Percentiles rank a stretch among this genome's conserved stretches.
phyloP scores from a whole-genome alignment of 2,797 vertebrate genomes.

The Mormyrops attenuatus region DNA sequence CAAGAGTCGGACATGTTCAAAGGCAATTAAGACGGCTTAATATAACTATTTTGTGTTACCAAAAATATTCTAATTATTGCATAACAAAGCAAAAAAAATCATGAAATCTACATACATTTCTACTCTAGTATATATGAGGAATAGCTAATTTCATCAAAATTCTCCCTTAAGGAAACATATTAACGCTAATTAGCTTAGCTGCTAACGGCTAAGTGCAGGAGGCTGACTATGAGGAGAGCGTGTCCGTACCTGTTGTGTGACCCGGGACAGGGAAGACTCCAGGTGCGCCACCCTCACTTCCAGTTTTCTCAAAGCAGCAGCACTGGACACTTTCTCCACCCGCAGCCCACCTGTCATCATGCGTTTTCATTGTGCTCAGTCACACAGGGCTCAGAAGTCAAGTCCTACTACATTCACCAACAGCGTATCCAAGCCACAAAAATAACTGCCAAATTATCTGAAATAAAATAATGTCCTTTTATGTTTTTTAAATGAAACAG shows the following conservation, averaged over 20 bases:
- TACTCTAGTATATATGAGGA: not conserved
- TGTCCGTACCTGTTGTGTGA: conserved; percentile 61
- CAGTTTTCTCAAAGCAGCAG: conserved; percentile 41
- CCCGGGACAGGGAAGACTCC: conserved; percentile 44
- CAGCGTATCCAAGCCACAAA: not conserved
- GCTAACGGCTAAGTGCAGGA: not conserved
- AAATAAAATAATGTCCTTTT: not conserved
- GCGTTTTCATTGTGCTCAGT: not conserved
- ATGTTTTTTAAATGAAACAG: not conserved
- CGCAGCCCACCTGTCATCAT: conserved; percentile 43
- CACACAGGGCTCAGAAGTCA: not conserved
- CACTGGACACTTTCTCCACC: conserved; percentile 36
- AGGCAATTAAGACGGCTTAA: not conserved
- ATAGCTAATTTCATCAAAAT: not conserved
- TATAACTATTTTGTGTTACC: not conserved
- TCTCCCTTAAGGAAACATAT: not conserved
- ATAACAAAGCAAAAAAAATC: not conserved
- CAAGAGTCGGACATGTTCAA: not conserved
- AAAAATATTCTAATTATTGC: not conserved
- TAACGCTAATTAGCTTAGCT: not conserved
- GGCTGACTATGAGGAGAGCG: not conserved
- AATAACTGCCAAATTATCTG: not conserved
- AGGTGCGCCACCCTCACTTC: conserved; percentile 43
- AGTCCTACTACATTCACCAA: too few relatives aligned
- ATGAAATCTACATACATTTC: not conserved